Base-by-base conservation (phyloP, 2,113 vertebrate genomes). In the Oreotrochilus melanogaster region DNA sequence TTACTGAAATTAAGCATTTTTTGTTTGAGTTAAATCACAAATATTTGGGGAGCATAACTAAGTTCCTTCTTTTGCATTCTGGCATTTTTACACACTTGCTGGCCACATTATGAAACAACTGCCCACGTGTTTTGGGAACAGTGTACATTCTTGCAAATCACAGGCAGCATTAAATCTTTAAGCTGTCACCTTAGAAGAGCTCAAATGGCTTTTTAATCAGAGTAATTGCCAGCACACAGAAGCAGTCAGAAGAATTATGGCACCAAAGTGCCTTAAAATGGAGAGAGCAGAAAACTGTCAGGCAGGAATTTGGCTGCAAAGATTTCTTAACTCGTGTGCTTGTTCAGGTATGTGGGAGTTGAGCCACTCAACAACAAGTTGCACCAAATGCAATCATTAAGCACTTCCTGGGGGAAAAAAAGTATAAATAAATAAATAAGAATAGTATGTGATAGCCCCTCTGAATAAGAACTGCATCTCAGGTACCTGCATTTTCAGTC, bases 191-290 rank as follows among this genome's bases (percentile, higher is more conserved):
- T 87, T 69, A 69, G 65, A 71, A 82, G 50, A 17, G 89, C 78
- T 88, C 78, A 6, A 10, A 81, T 42, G 50, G 27, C n/a, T 85
- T 95, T 95, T 96, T 94, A 95, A 88, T 96, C 81, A 79, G 70
- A 17, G 37, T 82, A 92, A 89, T 74, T 92, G 54, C 54, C 65
- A 67, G 57, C 30, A 65, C 33, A 82, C 10, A 78, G 78, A 72
- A 72, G 19, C n/a, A 13, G 13, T 57, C 78, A 73, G 56, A 87
- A 90, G 43, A 92, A 51, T 31, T 76, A 43, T 0, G 3, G 45
- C 4, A 3, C 22, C 75, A 39, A 88, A 86, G 47, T 67, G 51
- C 69, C 84, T 74, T 89, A 39, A 74, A 92, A 53, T 14, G 64
- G 47, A 93, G 60, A 71, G 51, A 56, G n/a, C 37, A 16, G 56